Evolutionary conservation across 2,113 vertebrate species (phyloP).

Genomic region (Callopanchax toddi): DNA sequence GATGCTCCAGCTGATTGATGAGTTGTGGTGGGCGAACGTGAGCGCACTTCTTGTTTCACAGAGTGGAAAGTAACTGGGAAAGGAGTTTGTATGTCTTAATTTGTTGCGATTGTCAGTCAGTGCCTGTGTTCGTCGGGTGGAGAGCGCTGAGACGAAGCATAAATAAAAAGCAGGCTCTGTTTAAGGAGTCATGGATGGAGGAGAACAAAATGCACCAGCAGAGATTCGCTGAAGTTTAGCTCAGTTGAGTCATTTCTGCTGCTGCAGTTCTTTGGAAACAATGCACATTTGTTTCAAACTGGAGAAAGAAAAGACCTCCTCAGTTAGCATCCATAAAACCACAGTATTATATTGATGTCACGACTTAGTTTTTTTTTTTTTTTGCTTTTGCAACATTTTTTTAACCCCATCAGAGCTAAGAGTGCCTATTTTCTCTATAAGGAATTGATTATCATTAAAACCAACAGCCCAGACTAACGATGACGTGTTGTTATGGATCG

Average conservation of each 20-base stretch:
- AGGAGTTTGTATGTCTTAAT: conserved; percentile 63
- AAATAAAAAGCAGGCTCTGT: conserved; percentile 54
- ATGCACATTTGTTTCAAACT: conserved; percentile 51
- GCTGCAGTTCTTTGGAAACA: conserved; percentile 22
- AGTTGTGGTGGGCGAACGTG: conserved; percentile 32
- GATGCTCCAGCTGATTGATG: conserved; percentile 52
- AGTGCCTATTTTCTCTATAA: conserved; percentile 13
- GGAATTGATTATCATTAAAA: conserved; percentile 11
- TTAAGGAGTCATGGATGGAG: conserved; percentile 33
- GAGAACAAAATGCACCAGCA: conserved; percentile 40
- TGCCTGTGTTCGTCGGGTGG: conserved; percentile 39
- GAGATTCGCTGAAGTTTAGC: conserved; percentile 17
- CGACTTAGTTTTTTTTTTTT: no score
- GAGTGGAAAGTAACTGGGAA: conserved; percentile 43
- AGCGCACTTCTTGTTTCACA: conserved; percentile 48
- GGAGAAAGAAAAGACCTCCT: background rate
- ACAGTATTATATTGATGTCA: conserved; percentile 7
- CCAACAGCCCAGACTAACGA: conserved; percentile 3
- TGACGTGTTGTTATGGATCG: background rate
- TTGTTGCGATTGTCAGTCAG: conserved; percentile 63
- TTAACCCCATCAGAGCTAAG: background rate
- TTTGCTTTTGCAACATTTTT: conserved; percentile 7
- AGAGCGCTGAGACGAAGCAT: conserved; percentile 27
- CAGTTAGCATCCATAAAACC: conserved; percentile 3
- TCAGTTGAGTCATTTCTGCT: conserved; percentile 22